Base-by-base conservation (phyloP, 2,113 vertebrate species). In the Siphamia tubifer region DNA sequence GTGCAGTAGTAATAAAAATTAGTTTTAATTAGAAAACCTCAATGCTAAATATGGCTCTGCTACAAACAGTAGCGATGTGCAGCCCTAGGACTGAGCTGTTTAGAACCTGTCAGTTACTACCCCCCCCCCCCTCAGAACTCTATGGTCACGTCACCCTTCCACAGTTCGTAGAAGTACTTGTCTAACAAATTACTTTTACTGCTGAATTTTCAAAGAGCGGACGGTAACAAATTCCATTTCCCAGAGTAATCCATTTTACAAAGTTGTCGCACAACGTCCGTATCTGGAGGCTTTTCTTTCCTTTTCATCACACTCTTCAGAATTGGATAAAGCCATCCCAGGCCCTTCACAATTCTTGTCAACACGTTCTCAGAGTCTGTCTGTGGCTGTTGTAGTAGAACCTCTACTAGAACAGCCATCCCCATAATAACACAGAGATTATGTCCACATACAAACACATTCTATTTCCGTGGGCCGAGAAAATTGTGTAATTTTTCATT, bases 81-180 rank as follows among this genome's bases (percentile, higher is more conserved):
- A 62, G 53, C 9, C 21, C 13, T 40, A 25, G 15, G 2, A 48
- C 5, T 47, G 34, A 19, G 16, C n/a, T 67, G 42, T 35, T 61
- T 48, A 11, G 11, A 48, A 44, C 6, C 51, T 57, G 58, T 61
- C 55, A 58, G 72, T 68, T 43, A 49, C 17, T 45, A 20, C 25
- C 64, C 43, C 53, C 63, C 31, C 57, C 55, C 31, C 31, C 12
- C 3, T 51, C 16, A 27, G 58, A 58, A 27, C 47, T 54, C 39
- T 23, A 55, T 9, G 16, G 48, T 12, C 6, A 32, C 13, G 7
- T 6, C 31, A 15, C 24, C 30, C 21, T 31, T 34, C 20, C n/a
- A 10, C n/a, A 4, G 34, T 51, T 28, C 12, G 32, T 32, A 4
- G 25, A 15, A 47, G 23, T 15, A 19, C 13, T 44, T 2, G 31